phyloP scores from a whole-genome alignment of 23 tunicate genomes.

The Clavelina lepadiformis region DNA sequence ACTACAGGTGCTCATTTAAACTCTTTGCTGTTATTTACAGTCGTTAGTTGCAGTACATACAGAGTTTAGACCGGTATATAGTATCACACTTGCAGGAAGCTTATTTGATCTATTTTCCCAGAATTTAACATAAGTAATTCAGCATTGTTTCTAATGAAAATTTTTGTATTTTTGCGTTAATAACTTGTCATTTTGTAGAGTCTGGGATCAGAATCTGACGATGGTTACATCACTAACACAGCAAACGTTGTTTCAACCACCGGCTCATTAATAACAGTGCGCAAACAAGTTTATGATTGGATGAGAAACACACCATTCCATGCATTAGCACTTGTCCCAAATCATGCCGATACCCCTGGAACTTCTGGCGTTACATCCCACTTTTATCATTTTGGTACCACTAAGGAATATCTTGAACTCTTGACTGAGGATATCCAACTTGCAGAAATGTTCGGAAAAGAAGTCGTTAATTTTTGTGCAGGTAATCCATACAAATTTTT shows the following conservation, averaged over 20 bases:
- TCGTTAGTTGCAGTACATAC: too few relatives aligned
- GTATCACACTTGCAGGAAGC: too few relatives aligned
- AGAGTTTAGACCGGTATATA: too few relatives aligned
- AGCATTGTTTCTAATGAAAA: too few relatives aligned
- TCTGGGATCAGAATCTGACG: slow-evolving; percentile 49
- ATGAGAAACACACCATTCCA: slow-evolving; percentile 33
- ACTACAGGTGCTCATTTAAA: slow-evolving; percentile 43
- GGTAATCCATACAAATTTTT: slow-evolving; percentile 46
- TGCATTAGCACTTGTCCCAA: slow-evolving; percentile 34
- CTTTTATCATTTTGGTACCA: slow-evolving; percentile 83
- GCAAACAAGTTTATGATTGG: slow-evolving; percentile 32
- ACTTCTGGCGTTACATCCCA: slow-evolving; percentile 16
- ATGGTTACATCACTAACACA: slow-evolving; percentile 42
- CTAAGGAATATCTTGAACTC: slow-evolving; percentile 36
- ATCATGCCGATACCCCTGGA: background rate
- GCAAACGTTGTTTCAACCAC: slow-evolving; percentile 58
- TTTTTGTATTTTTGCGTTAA: too few relatives aligned
- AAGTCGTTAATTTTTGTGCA: slow-evolving; percentile 19
- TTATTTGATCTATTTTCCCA: too few relatives aligned
- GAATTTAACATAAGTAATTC: background rate
- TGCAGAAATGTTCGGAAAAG: slow-evolving; percentile 14
- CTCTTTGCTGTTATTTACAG: too few relatives aligned
- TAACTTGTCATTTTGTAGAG: slow-evolving; percentile 24
- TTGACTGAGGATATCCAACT: slow-evolving; percentile 30
- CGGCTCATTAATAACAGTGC: slow-evolving; percentile 24